phyloP scores from a whole-genome alignment of 2,113 vertebrate species.

The Marmota flaviventris region DNA sequence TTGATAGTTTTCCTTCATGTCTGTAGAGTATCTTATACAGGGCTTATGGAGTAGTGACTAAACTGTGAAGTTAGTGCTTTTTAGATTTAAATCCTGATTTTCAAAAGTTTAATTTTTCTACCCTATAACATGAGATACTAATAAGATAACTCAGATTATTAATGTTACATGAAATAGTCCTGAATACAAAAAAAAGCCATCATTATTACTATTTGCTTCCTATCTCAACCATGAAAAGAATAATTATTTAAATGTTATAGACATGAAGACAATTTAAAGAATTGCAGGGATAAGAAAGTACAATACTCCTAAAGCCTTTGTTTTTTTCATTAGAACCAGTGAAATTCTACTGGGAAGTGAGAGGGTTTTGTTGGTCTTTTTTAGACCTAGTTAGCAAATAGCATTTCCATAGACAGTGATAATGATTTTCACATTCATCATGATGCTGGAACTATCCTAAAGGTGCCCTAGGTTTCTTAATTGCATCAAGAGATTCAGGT shows the following conservation, averaged over 20 bases:
- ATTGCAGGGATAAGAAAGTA: not conserved
- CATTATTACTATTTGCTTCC: not conserved
- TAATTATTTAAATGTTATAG: not conserved
- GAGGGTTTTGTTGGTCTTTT: not conserved
- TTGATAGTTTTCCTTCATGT: not conserved
- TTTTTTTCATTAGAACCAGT: not conserved
- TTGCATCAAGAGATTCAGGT: not conserved
- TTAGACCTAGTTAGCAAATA: not conserved
- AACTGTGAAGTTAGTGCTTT: slow-evolving; percentile 13
- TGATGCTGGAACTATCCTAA: not conserved
- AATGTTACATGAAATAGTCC: not conserved
- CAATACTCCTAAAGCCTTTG: not conserved
- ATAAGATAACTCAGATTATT: not conserved
- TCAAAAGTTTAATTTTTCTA: not conserved
- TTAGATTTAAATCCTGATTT: not conserved
- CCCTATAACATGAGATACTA: not conserved
- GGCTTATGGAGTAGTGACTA: not conserved
- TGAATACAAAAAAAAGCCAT: not conserved
- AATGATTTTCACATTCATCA: not conserved
- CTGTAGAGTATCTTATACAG: not conserved
- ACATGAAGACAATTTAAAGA: not conserved
- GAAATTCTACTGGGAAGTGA: not conserved
- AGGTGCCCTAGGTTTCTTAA: not conserved
- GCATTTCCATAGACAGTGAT: not conserved
- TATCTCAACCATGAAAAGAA: not conserved